phyloP scores from a whole-genome alignment of 2,797 vertebrate genomes.

The Heterohyrax brucei region DNA sequence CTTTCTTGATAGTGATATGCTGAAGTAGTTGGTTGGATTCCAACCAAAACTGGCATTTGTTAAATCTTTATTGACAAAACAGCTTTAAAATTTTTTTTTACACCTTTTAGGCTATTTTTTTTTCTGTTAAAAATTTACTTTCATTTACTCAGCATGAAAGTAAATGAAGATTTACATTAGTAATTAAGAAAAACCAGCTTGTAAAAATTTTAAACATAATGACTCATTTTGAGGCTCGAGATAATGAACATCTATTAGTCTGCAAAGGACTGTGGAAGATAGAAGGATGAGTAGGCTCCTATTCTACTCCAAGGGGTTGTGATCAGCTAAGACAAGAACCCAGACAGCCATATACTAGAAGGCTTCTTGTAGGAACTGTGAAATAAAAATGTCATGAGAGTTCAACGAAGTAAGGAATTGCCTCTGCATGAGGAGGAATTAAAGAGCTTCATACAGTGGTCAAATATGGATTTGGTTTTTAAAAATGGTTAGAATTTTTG shows the following conservation, averaged over 20 bases:
- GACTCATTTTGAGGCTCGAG: neutral
- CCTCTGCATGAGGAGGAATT: neutral
- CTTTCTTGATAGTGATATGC: constrained; percentile 1
- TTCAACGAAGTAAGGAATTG: neutral
- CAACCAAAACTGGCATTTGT: constrained; percentile 8
- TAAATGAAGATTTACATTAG: constrained; percentile 53
- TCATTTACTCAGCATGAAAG: constrained; percentile 38
- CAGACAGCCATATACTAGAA: neutral
- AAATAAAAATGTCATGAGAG: neutral
- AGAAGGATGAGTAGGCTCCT: neutral
- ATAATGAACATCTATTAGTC: constrained; percentile 43
- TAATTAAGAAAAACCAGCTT: constrained; percentile 37
- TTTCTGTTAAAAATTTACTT: constrained; percentile 28
- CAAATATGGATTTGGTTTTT: neutral
- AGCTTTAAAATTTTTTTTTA: constrained; percentile 26
- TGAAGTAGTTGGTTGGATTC: constrained; percentile 26
- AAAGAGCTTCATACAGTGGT: neutral
- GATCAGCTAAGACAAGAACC: neutral
- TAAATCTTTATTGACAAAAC: constrained; percentile 53
- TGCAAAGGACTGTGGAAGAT: neutral
- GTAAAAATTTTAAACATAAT: constrained; percentile 37
- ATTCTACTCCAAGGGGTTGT: neutral
- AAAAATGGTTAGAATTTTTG: constrained; percentile 5
- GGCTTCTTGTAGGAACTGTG: neutral
- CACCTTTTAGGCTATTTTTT: neutral